Evolutionary conservation across 2,113 vertebrate species (phyloP).

Genomic region (Anarrhichthys ocellatus): DNA sequence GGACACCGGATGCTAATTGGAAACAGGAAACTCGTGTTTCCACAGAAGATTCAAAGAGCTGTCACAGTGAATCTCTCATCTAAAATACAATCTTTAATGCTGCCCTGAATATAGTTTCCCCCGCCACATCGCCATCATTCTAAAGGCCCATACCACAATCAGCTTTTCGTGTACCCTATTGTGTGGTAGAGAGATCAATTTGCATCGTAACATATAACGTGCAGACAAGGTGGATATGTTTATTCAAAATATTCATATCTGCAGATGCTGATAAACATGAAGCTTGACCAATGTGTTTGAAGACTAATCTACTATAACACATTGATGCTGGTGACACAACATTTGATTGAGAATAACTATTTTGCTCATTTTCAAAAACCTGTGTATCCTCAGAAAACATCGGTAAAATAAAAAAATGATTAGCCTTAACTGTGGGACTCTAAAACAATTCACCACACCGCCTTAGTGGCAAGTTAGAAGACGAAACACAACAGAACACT

Average conservation of each 20-base stretch:
- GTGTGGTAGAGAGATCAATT: not conserved
- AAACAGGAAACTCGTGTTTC: conserved; percentile 74
- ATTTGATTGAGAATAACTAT: not conserved
- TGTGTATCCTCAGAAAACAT: not conserved
- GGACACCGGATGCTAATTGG: conserved; percentile 75
- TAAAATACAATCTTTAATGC: conserved; percentile 32
- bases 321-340: not conserved
- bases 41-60: conserved; percentile 71
- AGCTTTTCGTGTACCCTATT: conserved; percentile 23
- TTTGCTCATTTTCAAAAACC: not conserved
- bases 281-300: not conserved
- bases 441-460: not conserved
- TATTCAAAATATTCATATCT: not conserved
- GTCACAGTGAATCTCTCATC: conserved; percentile 66
- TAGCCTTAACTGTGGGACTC: not conserved
- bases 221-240: too few species aligned
- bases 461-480: not conserved
- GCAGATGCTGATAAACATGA: not conserved
- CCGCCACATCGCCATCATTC: conserved; percentile 31
- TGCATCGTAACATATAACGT: too few species aligned
- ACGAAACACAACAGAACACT: not conserved
- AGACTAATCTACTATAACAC: not conserved
- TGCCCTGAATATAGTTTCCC: conserved; percentile 40
- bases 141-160: conserved; percentile 21
- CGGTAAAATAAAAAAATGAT: too few species aligned